Base-by-base conservation (phyloP, 92 coral and sea anemone species). In the Umimayanthus kanabou region DNA sequence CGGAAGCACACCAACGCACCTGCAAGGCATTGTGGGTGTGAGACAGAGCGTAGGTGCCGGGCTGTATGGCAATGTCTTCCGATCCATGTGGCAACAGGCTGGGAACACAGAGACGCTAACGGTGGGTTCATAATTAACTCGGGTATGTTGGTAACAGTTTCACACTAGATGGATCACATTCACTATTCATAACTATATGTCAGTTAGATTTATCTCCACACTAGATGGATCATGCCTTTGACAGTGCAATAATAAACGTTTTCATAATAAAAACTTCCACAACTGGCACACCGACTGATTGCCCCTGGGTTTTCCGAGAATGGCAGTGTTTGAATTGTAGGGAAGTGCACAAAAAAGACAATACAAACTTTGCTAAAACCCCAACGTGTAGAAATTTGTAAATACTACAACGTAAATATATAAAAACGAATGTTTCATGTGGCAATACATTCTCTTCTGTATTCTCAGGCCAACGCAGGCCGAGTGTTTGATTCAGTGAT, bases 401-500 rank as follows among this genome's bases (percentile, higher is more conserved):
- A 39, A 39, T 39, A 39, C 42, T 4, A 39, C 4, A 39, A 4
- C 42, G 42, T n/a, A n/a, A n/a, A n/a, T 33, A 33, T 33, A 33
- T 13, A 53, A 53, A 11, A 15, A 2, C 14, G 58, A 15, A 53
- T 53, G 58, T 1, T 53, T 18, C 14, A 53, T 53, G 11, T 53
- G 2, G 58, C 58, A 53, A 0, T 7, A 47, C 1, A 47, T 47
- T 47, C 8, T 30, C 23, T 66, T 22, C 50, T 53, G 30, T 85
- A 8, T 47, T 64, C 13, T 2, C 49, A 89, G 91, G 88, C 91
- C 39, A 72, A 81, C n/a, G 92, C 82, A 11, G 92, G 86, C 1
- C 84, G 91, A 20, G 74, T 71, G 61, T 85, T 92, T 67, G 94
- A 92, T 85, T 86, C 92, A 26, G 94, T 92, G 20, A 25, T 92